These are phyloP conservation scores for Cyrtodaria siliqua DNA, from an alignment of 2,888 invertebrate genomes.

Conservation along the genomic window DNA sequence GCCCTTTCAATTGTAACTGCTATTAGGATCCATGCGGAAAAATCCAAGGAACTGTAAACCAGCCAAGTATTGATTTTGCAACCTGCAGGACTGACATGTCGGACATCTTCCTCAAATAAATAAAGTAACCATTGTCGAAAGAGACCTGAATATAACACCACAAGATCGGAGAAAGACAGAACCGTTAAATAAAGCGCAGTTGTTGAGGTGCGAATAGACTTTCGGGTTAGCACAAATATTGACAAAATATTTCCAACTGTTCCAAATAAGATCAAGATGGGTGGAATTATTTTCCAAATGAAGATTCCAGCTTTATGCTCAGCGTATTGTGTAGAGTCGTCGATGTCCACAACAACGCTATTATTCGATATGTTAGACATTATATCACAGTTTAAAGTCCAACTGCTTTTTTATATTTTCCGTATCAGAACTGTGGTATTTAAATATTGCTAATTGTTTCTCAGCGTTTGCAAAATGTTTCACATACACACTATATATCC, in stretches of 20 bases:
- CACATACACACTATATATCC: too few species aligned
- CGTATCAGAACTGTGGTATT: too few species aligned
- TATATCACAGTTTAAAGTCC: too few species aligned
- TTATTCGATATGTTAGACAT: too few species aligned
- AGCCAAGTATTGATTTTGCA: slow-evolving; percentile 76
- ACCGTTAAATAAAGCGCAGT: slow-evolving; percentile 75
- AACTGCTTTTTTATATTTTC: too few species aligned
- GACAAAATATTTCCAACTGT: slow-evolving; percentile 76
- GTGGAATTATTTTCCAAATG: slow-evolving; percentile 71
- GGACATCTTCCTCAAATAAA: slow-evolving; percentile 65
- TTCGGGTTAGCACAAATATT: slow-evolving; percentile 70
- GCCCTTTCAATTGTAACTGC: slow-evolving; percentile 79
- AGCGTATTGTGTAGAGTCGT: slow-evolving; percentile 23
- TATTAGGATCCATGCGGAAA: slow-evolving; percentile 80
- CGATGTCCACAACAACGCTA: too few species aligned
- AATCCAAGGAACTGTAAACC: slow-evolving; percentile 75
- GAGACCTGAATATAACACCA: slow-evolving; percentile 76
- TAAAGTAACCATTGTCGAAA: slow-evolving; percentile 71
- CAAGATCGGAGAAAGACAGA: slow-evolving; percentile 71
- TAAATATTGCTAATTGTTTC: too few species aligned
- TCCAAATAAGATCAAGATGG: slow-evolving; percentile 76
- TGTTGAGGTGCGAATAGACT: slow-evolving; percentile 67
- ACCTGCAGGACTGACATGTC: slow-evolving; percentile 46
- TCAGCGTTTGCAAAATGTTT: too few species aligned
- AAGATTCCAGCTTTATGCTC: slow-evolving; percentile 51